Conservation (phyloP, 37 sponge, comb jelly and placozoan species). For the Halichondria panicea region DNA sequence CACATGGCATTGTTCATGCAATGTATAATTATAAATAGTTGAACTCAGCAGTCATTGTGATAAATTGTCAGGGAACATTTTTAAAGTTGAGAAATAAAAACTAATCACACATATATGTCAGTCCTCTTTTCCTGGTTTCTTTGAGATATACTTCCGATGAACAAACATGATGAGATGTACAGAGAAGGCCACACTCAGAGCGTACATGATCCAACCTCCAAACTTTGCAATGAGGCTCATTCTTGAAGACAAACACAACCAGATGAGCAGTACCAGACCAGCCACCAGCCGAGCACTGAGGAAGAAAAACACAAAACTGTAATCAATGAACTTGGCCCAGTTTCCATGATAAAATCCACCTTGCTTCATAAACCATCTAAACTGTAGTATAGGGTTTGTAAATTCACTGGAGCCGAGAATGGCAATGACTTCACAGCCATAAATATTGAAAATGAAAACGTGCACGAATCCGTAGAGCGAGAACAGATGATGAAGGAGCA, state of each 20-base stretch:
- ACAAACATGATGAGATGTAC: slow-evolving; percentile 40
- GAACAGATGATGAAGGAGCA: slow-evolving; percentile 85
- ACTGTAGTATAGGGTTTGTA: slow-evolving; percentile 73
- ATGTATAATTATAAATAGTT: no score
- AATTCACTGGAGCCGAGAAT: slow-evolving; percentile 68
- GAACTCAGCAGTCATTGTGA: no score
- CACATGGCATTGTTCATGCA: no score
- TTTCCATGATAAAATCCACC: slow-evolving; percentile 27
- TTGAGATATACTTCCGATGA: slow-evolving; percentile 10
- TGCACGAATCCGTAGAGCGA: slow-evolving; percentile 64
- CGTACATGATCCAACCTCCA: slow-evolving; percentile 33
- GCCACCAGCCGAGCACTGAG: slow-evolving; percentile 32
- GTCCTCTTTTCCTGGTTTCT: slow-evolving; percentile 1
- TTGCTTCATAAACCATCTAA: slow-evolving; percentile 67
- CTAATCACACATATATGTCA: no score
- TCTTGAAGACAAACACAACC: neutral
- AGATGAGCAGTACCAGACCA: slow-evolving; percentile 30
- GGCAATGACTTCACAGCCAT: slow-evolving; percentile 64
- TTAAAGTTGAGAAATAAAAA: no score
- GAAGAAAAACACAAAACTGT: slow-evolving; percentile 36
- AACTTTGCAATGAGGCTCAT: slow-evolving; percentile 28
- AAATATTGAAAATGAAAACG: slow-evolving; percentile 31
- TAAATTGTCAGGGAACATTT: no score
- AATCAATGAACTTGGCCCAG: slow-evolving; percentile 29
- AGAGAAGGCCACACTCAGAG: slow-evolving; percentile 51